Evolutionary conservation across 2,113 vertebrate species (phyloP).

Genomic region (Zootoca vivipara): DNA sequence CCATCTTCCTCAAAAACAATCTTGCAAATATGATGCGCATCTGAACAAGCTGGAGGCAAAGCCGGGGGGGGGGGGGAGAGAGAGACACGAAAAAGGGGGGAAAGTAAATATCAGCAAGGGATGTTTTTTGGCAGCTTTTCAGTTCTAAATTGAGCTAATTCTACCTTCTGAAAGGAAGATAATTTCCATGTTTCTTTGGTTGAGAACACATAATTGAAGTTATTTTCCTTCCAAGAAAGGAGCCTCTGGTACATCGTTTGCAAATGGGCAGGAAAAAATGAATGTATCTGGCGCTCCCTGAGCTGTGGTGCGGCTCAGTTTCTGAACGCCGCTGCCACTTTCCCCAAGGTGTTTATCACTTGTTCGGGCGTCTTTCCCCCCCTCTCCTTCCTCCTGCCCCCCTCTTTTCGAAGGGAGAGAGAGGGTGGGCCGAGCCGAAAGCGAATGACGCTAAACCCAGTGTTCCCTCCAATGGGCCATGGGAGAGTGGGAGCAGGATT

Average conservation of each 20-base stretch:
- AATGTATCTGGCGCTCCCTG: constrained; percentile 43
- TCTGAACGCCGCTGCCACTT: constrained; percentile 56
- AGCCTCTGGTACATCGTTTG: constrained; percentile 68
- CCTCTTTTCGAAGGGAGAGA: not conserved
- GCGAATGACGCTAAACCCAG: not conserved
- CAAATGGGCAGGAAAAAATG: constrained; percentile 73
- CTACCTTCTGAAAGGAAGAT: constrained; percentile 80
- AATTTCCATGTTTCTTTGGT: constrained; percentile 76
- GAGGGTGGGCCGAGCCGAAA: rapidly evolving
- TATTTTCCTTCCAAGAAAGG: constrained; percentile 74
- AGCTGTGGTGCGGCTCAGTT: constrained; percentile 46
- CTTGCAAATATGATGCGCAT: constrained; percentile 54
- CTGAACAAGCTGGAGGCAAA: constrained; percentile 39
- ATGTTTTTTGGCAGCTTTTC: constrained; percentile 73
- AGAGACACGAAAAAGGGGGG: not conserved
- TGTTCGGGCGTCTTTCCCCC: constrained; percentile 14
- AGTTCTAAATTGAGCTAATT: constrained; percentile 75
- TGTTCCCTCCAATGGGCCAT: constrained; percentile 8
- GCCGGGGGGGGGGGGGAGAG: not conserved
- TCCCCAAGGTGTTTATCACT: constrained; percentile 30
- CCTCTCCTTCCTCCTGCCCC: no score
- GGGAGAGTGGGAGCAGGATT: constrained; percentile 4
- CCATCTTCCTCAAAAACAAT: not conserved
- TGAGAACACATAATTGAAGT: constrained; percentile 79
- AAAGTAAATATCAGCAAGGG: constrained; percentile 65